Evolutionary conservation across 2,888 invertebrate genomes (phyloP), one percentile per base, ranked within the genome.

Genomic region (Unio pictorum): DNA sequence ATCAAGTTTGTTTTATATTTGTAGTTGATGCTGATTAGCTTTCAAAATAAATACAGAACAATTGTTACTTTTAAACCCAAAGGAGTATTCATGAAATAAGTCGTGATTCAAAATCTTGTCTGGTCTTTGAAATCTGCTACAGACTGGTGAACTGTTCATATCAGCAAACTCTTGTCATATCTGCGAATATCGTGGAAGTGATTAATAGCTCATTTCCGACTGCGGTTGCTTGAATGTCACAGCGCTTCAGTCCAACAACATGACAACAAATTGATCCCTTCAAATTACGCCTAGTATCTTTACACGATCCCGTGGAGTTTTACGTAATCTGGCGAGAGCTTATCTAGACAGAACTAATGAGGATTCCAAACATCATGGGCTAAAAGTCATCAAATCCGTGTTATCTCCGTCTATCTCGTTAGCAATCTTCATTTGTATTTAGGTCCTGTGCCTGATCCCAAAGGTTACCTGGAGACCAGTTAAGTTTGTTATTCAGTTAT

Each of bases 131-230:
- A 45, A 45, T 54, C 23, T 11, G 28, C n/a, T n/a, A 23, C 23
- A 54, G 26, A 63, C 63, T 30, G 54, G 63, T 63, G 63, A 4
- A 26, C 23, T n/a, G 15, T 55, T 58, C 17, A 5, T 63, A 54
- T 63, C 63, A 23, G 20, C 55, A 63, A 63, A 63, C 26, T 26
- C 55, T 55, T 26, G 55, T n/a, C 23, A 17, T 63, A 63, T 63
- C 63, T 18, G 23, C 11, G 11, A n/a, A 18, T 63, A 63, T 63
- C 54, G 55, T 26, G 45, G 55, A 20, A 30, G 54, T 63, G 63
- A 68, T 66, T 72, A 66, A 72, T 68, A 66, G 66, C 30, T 17
- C 68, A 72, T 65, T 72, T 72, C 72, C 72, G 65, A 67, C 30
- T 56, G 64, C 3, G 55, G 54, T 62, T 62, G 30, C 45, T 54